These are phyloP conservation scores for Drosophila asahinai DNA, from an alignment of 1,140 invertebrate species.

Conservation along the genomic window DNA sequence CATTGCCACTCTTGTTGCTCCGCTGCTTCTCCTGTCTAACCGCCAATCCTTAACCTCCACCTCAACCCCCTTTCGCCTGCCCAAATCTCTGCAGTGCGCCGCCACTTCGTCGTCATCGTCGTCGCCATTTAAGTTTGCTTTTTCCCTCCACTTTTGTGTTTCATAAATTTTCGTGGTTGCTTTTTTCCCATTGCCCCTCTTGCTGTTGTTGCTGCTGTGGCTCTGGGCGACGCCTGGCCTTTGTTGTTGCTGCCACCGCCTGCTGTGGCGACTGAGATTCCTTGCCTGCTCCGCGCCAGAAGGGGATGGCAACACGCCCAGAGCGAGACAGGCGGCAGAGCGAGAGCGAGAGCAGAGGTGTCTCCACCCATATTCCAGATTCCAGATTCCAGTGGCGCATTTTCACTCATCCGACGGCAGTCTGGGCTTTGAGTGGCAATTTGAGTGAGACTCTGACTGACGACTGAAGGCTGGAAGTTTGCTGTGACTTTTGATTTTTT, in stretches of 20 bases:
- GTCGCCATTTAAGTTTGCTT: slow-evolving; percentile 68
- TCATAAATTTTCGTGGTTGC: slow-evolving; percentile 79
- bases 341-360: slow-evolving; percentile 31
- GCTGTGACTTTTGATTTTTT: slow-evolving; percentile 16
- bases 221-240: slow-evolving; percentile 64
- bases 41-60: background rate
- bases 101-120: slow-evolving; percentile 59
- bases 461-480: slow-evolving; percentile 24
- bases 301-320: slow-evolving; percentile 23
- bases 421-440: slow-evolving; percentile 52
- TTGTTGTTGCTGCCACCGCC: slow-evolving; percentile 38
- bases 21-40: slow-evolving; percentile 27
- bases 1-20: slow-evolving; percentile 59
- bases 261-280: slow-evolving; percentile 62
- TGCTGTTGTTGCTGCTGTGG: slow-evolving; percentile 49
- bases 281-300: slow-evolving; percentile 22
- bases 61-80: slow-evolving; percentile 15
- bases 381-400: slow-evolving; percentile 76
- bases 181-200: slow-evolving; percentile 43
- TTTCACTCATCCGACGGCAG: slow-evolving; percentile 31
- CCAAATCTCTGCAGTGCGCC: slow-evolving; percentile 62
- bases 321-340: slow-evolving; percentile 9
- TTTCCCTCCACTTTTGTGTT: slow-evolving; percentile 70
- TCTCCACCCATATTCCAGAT: slow-evolving; percentile 81
- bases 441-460: slow-evolving; percentile 58